Base-by-base conservation (phyloP, 2,797 vertebrate genomes). In the Onychomys torridus region DNA sequence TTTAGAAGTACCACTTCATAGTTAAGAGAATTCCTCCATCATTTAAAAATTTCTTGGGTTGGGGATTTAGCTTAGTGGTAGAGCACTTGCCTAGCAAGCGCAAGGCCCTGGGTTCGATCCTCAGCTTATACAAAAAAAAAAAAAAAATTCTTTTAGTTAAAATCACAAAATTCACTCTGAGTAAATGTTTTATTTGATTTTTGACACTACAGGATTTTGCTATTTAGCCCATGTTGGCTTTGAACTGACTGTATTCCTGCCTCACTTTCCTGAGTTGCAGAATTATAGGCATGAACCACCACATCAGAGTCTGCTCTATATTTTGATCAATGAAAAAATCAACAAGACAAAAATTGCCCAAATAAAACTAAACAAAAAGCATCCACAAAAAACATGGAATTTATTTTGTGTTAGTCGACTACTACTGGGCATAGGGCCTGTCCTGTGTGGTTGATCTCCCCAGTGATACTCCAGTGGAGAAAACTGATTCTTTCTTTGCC, bases 1-100 rank as follows among this genome's bases (percentile, higher is more conserved):
- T 65, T 93, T 94, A 88, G 65, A 90, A 83, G n/a, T 88, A 43
- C 13, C 43, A 43, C 25, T 67, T 86, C 55, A 92, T 6, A 67
- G 14, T 94, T 77, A 76, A 87, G 29, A 84, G 19, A 94, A 88
- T 90, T 86, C 49, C 11, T 52, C 14, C 49, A 52, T 52, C 49
- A 52, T 52, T 52, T 52, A 52, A 52, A 52, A 52, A 52, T 13
- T 52, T 52, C 12, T 52, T 52, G n/a, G n/a, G n/a, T n/a, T n/a
- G n/a, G n/a, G n/a, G n/a, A n/a, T n/a, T n/a, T n/a, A n/a, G n/a
- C n/a, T n/a, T n/a, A n/a, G n/a, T n/a, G n/a, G n/a, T n/a, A n/a
- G n/a, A n/a, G n/a, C n/a, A n/a, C n/a, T n/a, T n/a, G n/a, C n/a
- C n/a, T n/a, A n/a, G n/a, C n/a, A n/a, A n/a, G n/a, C n/a, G n/a